Conservation (phyloP, 2,113 vertebrate genomes). For the Oxyruncus cristatus region DNA sequence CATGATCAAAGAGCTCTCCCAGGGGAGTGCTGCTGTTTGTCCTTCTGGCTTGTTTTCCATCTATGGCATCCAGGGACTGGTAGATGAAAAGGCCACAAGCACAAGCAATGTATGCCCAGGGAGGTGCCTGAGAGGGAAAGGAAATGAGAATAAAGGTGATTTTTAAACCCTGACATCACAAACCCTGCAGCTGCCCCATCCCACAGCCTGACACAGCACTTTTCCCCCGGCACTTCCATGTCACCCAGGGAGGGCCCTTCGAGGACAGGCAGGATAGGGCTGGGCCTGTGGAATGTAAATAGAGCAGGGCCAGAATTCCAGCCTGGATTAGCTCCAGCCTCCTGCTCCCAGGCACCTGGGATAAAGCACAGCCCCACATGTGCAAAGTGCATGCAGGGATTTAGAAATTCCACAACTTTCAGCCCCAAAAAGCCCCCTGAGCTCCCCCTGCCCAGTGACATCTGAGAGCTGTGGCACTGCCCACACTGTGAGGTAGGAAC, state of each 20-base stretch:
- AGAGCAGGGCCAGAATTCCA: background rate
- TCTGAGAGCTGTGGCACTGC: background rate
- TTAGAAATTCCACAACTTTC: background rate
- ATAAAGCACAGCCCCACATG: background rate
- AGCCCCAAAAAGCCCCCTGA: background rate
- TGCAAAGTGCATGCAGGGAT: background rate
- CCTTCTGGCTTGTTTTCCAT: constrained; percentile 96
- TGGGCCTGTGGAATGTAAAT: background rate
- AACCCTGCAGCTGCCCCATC: background rate
- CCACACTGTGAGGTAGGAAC: no score
- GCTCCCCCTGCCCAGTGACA: background rate
- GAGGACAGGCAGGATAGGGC: background rate
- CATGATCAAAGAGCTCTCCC: constrained; percentile 98
- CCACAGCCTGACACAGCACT: background rate
- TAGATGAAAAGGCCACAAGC: constrained; percentile 95
- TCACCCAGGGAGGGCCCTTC: background rate
- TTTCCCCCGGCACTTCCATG: background rate
- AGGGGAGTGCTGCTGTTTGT: constrained; percentile 96
- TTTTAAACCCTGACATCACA: background rate
- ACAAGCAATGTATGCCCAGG: constrained; percentile 94
- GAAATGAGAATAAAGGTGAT: background rate
- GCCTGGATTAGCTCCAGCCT: background rate
- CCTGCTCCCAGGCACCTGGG: background rate
- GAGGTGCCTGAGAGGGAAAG: constrained; percentile 82
- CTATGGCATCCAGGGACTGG: constrained; percentile 96